These are phyloP conservation scores for Andrena minutula DNA, from an alignment of 2,888 invertebrate species.

Conservation along the genomic window DNA sequence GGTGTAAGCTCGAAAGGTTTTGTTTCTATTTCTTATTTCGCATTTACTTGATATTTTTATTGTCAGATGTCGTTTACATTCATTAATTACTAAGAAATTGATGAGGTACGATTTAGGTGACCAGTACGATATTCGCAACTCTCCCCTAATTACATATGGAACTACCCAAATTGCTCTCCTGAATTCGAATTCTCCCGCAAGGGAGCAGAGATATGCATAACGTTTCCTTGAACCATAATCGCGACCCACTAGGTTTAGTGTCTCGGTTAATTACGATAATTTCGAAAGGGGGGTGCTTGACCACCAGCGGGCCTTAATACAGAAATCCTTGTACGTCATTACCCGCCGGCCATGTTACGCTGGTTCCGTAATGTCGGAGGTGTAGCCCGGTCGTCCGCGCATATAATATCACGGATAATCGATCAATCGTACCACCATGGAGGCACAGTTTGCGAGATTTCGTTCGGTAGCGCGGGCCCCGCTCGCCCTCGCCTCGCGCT, in stretches of 20 bases:
- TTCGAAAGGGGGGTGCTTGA: not conserved
- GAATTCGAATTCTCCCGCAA: no score
- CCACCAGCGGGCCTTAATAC: slow-evolving; percentile 22
- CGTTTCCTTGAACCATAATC: no score
- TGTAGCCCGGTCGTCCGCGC: not conserved
- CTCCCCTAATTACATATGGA: no score
- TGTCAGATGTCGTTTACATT: no score
- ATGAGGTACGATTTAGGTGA: no score
- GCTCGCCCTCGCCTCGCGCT: slow-evolving; percentile 32
- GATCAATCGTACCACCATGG: slow-evolving; percentile 46
- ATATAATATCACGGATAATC: slow-evolving; percentile 60
- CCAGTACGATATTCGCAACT: no score
- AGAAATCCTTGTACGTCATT: slow-evolving; percentile 43
- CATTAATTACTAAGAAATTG: no score
- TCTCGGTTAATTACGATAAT: slow-evolving; percentile 2
- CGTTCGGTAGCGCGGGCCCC: slow-evolving; percentile 53
- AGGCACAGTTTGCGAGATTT: slow-evolving; percentile 54
- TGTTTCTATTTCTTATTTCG: no score
- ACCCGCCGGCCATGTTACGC: not conserved
- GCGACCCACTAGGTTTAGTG: not conserved
- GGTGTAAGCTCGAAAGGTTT: no score
- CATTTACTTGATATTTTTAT: no score
- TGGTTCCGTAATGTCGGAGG: slow-evolving; percentile 16
- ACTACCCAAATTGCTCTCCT: no score
- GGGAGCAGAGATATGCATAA: no score